phyloP scores from a whole-genome alignment of 2,888 invertebrate genomes.

The Cataglyphis altisquamis region DNA sequence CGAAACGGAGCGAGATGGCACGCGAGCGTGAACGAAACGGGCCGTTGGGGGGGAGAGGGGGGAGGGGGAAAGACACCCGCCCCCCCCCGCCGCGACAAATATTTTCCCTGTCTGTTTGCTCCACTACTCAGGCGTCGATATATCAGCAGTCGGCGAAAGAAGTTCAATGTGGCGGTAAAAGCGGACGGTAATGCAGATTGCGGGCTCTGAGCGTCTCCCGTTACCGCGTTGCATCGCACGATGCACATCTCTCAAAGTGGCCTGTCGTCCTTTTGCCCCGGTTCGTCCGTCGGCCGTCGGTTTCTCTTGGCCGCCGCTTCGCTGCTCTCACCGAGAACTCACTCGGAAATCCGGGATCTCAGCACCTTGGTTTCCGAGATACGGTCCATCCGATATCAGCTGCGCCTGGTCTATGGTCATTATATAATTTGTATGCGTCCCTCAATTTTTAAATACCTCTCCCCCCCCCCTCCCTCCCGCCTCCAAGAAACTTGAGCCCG shows the following conservation, averaged over 20 bases:
- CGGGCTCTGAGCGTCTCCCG: constrained; percentile 69
- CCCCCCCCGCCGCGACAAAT: constrained; percentile 32
- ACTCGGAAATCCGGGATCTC: constrained; percentile 4
- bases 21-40: not conserved
- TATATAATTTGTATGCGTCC: not conserved
- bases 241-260: constrained; percentile 57
- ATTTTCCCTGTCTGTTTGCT: constrained; percentile 55
- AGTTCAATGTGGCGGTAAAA: constrained; percentile 71
- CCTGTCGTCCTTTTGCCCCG: constrained; percentile 23
- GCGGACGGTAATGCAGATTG: constrained; percentile 80
- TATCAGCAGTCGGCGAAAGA: constrained; percentile 77
- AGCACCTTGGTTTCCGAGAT: not conserved
- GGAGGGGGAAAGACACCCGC: not conserved
- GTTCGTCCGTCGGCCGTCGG: not conserved
- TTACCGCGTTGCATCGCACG: constrained; percentile 66
- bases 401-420: not conserved
- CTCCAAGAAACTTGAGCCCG: not conserved
- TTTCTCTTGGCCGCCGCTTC: constrained; percentile 24
- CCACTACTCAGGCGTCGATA: constrained; percentile 61
- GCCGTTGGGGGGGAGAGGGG: not conserved
- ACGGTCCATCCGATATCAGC: not conserved
- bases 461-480: too few relatives aligned
- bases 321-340: constrained; percentile 28
- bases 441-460: not conserved
- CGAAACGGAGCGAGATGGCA: not conserved